phyloP scores from a whole-genome alignment of 2,888 invertebrate species.

The Athripsodes cinereus region DNA sequence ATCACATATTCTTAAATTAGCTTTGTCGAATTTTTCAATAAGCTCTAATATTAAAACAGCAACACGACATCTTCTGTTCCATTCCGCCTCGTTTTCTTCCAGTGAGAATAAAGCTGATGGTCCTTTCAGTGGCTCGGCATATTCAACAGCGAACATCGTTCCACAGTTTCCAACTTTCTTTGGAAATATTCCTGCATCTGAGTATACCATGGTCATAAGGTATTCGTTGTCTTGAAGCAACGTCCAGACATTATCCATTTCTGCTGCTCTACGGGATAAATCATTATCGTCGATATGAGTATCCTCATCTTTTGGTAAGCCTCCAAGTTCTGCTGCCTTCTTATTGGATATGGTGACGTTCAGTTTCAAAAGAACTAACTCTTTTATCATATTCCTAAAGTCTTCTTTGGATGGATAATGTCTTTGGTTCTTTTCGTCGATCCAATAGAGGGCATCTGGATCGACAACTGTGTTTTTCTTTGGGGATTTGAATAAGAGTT shows the following conservation, averaged over 20 bases:
- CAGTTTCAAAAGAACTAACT: conserved; percentile 46
- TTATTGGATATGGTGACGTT: conserved; percentile 48
- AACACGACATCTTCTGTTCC: conserved; percentile 51
- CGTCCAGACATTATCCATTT: conserved; percentile 58
- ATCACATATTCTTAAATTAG: conserved; percentile 61
- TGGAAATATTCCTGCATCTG: conserved; percentile 57
- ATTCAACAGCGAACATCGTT: conserved; percentile 59
- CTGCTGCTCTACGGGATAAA: conserved; percentile 35
- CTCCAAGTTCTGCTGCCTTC: conserved; percentile 44
- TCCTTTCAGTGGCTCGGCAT: conserved; percentile 50
- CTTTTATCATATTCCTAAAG: conserved; percentile 47
- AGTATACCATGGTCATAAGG: conserved; percentile 52
- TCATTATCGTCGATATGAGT: conserved; percentile 28
- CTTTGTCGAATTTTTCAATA: conserved; percentile 52
- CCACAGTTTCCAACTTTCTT: conserved; percentile 62
- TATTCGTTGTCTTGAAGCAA: conserved; percentile 64
- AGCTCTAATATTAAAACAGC: conserved; percentile 57
- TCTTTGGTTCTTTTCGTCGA: conserved; percentile 39
- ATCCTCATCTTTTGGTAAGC: conserved; percentile 41
- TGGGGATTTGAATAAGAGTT: conserved; percentile 53
- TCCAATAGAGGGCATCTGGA: conserved; percentile 41
- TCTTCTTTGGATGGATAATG: conserved; percentile 50
- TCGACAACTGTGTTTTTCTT: conserved; percentile 36
- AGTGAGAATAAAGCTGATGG: conserved; percentile 47
- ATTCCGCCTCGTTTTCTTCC: conserved; percentile 49